Conservation (phyloP, 2,797 vertebrate species). For the Phataginus tricuspis region DNA sequence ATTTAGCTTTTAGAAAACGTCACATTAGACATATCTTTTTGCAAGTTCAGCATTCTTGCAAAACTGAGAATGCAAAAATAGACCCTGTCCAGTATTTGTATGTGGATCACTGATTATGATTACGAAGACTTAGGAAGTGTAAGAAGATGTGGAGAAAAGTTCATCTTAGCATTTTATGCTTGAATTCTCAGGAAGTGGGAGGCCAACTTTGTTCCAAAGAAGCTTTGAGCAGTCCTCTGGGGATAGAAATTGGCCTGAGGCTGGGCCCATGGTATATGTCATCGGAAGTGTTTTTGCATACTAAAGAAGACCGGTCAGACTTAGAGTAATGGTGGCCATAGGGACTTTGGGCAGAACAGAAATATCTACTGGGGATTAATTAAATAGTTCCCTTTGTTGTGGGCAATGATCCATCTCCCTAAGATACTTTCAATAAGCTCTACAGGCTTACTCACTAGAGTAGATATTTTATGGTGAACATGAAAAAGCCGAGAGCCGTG, state of each 20-base stretch:
- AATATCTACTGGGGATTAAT: constrained; percentile 30
- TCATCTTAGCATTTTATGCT: neutral
- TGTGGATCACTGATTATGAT: neutral
- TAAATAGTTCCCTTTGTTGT: neutral
- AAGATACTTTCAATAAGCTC: constrained; percentile 2
- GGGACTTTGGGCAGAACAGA: neutral
- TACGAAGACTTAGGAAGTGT: neutral
- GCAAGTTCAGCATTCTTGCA: neutral
- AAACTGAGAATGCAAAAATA: neutral
- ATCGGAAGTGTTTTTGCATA: neutral
- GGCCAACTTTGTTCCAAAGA: neutral
- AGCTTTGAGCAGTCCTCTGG: neutral
- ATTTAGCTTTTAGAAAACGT: neutral
- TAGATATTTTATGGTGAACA: neutral
- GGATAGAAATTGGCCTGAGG: neutral
- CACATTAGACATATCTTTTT: neutral
- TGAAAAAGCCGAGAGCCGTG: neutral
- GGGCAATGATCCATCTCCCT: neutral
- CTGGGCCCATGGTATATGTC: neutral
- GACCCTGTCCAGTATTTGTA: neutral
- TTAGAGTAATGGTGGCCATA: neutral
- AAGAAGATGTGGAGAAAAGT: neutral
- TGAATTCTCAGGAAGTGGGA: neutral
- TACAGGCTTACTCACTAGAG: neutral
- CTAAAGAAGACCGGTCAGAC: neutral